Evolutionary conservation across 2,888 invertebrate genomes (phyloP), one percentile per base, ranked within the genome.

Genomic region (Lordiphosa andalusiaca): DNA sequence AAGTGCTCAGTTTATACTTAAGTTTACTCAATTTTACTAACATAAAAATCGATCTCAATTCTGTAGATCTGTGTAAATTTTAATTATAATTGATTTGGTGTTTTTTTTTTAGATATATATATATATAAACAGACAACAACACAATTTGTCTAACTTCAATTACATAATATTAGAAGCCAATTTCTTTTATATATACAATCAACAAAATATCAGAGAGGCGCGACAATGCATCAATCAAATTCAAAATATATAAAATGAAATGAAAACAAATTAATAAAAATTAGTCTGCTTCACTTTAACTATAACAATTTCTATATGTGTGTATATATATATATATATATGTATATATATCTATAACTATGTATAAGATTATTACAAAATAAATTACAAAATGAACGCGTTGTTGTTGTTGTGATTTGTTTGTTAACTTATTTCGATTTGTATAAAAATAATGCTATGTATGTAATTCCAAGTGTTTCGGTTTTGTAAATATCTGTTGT

Each of bases 321-420:
- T 21, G 9, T 53, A 9, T 12, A 48, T 48, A 36, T 53, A 19
- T 21, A 9, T 53, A 9, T 12, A 51, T 59, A 9, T 37, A 46
- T 44, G 39, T 44, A 30, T 60, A 16, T 41, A 42, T 54, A 52
- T 19, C 21, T 56, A 64, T 57, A 71, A 68, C 49, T 59, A 69
- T 68, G 47, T 50, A 77, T 30, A 77, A 57, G 69, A 59, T 23
- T 39, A 53, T 46, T 67, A 69, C 57, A 51, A 71, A 64, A 75
- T 64, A 69, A 75, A 75, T 74, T 77, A 64, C 63, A 55, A 71
- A 66, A 49, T 71, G 60, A 78, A 59, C 57, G 38, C 38, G 21
- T 41, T 48, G 25, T 39, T 58, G 33, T 36, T 50, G 7, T 19
- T 39, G 6, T 41, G 48, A 19, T 38, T 37, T 57, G 40, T 12